phyloP scores from a whole-genome alignment of 1,140 invertebrate species.

The Drosophila prosaltans region DNA sequence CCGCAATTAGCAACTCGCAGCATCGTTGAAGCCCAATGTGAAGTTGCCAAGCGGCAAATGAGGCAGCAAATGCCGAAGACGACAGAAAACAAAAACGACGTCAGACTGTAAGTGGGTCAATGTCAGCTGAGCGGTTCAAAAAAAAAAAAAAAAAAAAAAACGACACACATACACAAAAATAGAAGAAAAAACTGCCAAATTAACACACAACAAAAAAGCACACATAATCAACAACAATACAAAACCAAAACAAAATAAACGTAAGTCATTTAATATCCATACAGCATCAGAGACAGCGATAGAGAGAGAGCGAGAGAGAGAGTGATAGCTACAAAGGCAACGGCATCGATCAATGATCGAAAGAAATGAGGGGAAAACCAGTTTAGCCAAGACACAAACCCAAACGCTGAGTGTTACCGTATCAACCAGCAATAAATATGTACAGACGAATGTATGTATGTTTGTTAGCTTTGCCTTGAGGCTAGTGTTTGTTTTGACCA shows the following conservation, averaged over 20 bases:
- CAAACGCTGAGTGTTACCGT: no score
- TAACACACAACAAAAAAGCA: conserved; percentile 46
- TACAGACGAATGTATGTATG: no score
- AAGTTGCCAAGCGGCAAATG: conserved; percentile 63
- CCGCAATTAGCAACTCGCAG: conserved; percentile 66
- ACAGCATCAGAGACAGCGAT: conserved; percentile 6
- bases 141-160: conserved; percentile 63
- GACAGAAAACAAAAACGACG: conserved; percentile 41
- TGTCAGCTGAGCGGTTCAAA: conserved; percentile 73
- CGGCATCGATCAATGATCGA: conserved; percentile 9
- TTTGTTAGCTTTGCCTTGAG: conserved; percentile 48
- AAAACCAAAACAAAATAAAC: conserved; percentile 28
- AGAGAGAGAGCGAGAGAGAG: not conserved
- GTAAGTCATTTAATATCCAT: conserved; percentile 33
- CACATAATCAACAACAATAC: not conserved
- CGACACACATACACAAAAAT: not conserved
- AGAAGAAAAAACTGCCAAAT: conserved; percentile 68
- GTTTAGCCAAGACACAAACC: conserved; percentile 67
- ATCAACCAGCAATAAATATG: no score
- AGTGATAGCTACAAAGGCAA: not conserved
- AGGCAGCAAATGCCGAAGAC: conserved; percentile 60
- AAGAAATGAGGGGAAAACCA: conserved; percentile 51
- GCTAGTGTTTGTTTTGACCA: conserved; percentile 70
- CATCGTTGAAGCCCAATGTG: conserved; percentile 20
- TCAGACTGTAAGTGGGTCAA: conserved; percentile 72